Evolutionary conservation across 2,888 invertebrate species (phyloP), one percentile per base, ranked within the genome.

Genomic region (Dynastes grantii): DNA sequence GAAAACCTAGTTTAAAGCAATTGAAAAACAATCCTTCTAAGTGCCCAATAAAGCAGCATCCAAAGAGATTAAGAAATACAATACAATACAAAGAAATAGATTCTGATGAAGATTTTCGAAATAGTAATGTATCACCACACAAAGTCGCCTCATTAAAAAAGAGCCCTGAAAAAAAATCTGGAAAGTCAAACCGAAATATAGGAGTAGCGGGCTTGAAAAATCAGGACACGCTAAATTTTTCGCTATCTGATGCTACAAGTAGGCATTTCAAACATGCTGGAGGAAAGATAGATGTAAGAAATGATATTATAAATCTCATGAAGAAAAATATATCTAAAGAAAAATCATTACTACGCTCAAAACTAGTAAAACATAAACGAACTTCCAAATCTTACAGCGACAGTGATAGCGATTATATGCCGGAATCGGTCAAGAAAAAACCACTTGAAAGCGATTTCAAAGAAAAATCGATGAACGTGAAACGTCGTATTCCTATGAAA

Each of bases 291-390:
- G 86, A 92, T 87, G 89, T 92, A 2, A 90, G 88, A 70, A 86
- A 86, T 64, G 91, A 92, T 83, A 88, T 92, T 45, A 87, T 91
- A n/a, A 85, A 88, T 77, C 88, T 93, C 71, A 88, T 92, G 64
- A 91, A 91, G 85, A 87, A 85, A 58, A 88, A 90, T 80, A 90
- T 92, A 6, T 88, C 87, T 79, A 89, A 90, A 84, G 90, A 90
- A 80, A 91, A 90, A 84, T 85, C 84, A 22, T 85, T 87, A 76
- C 85, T 89, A 61, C 88, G 86, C 63, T 88, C 86, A 80, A 88
- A 85, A 83, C 76, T 82, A 77, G 88, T 88, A 0, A 90, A 90
- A 88, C 90, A 89, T 88, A 84, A 77, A n/a, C 67, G 83, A 64
- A 83, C 81, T 81, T 77, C 79, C n/a, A 79, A 79, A 78, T 73